Conservation (phyloP, 2,113 vertebrate species). For the Pitta sordida region DNA sequence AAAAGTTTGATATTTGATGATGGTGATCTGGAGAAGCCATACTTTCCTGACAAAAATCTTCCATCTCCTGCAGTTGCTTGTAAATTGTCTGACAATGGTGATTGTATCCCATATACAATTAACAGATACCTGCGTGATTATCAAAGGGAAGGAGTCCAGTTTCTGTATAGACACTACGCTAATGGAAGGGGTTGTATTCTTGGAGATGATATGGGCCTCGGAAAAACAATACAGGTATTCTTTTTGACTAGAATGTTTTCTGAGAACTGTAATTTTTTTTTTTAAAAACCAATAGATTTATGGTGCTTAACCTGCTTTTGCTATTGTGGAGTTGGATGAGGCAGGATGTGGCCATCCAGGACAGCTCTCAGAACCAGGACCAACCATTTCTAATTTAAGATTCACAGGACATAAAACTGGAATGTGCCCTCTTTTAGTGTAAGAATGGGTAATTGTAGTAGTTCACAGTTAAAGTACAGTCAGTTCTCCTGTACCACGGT, state of each 20-base stretch:
- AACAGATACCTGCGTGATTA: slow-evolving; percentile 95
- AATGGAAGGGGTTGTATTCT: slow-evolving; percentile 87
- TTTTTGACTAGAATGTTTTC: not conserved
- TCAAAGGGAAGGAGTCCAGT: slow-evolving; percentile 88
- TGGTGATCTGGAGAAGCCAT: slow-evolving; percentile 85
- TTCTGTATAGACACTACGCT: slow-evolving; percentile 84
- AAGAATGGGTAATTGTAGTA: fast-evolving
- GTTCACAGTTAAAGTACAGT: no score
- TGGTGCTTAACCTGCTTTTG: not conserved
- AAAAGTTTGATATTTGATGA: slow-evolving; percentile 74
- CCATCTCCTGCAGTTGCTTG: slow-evolving; percentile 70
- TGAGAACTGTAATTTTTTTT: not conserved
- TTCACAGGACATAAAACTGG: not conserved
- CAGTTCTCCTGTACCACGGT: no score
- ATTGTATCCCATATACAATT: slow-evolving; percentile 88
- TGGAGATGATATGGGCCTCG: slow-evolving; percentile 97
- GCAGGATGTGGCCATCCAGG: not conserved
- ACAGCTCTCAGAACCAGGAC: not conserved
- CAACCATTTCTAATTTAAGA: not conserved
- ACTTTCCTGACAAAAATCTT: slow-evolving; percentile 78
- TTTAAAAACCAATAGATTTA: not conserved
- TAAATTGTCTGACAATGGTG: slow-evolving; percentile 75
- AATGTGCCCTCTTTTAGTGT: not conserved
- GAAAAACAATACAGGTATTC: slow-evolving; percentile 94
- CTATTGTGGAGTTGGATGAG: not conserved